Conservation (phyloP, 2,888 invertebrate genomes). For the Steinernema hermaphroditum region DNA sequence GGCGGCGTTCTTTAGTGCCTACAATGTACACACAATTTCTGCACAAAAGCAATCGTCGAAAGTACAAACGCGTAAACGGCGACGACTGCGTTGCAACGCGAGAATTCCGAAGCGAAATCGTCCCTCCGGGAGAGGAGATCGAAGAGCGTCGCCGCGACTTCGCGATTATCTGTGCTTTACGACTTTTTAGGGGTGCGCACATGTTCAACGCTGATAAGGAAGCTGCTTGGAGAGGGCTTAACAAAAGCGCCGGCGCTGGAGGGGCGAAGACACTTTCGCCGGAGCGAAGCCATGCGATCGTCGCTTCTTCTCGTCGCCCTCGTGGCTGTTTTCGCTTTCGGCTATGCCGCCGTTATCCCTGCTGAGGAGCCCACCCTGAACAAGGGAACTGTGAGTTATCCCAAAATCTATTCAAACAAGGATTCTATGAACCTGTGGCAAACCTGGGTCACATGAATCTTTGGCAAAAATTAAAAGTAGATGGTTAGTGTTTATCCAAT, state of each 20-base stretch:
- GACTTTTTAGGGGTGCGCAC: not conserved
- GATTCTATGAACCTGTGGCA: not conserved
- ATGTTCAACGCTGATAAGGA: conserved; percentile 16
- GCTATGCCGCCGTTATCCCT: conserved; percentile 19
- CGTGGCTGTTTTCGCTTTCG: not conserved
- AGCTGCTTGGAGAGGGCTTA: not conserved
- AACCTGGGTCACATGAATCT: not conserved
- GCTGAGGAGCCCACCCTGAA: conserved; percentile 24
- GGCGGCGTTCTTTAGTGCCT: too few species aligned
- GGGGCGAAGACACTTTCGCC: not conserved
- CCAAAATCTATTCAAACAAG: not conserved
- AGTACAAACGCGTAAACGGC: not conserved
- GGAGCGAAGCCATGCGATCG: not conserved
- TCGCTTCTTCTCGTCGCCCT: not conserved
- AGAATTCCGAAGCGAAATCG: not conserved
- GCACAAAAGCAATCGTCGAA: not conserved
- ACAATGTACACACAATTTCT: too few species aligned
- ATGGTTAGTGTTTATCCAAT: too few species aligned
- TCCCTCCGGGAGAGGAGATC: not conserved
- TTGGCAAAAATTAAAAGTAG: not conserved
- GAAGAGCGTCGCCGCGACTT: not conserved
- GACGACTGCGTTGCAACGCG: not conserved
- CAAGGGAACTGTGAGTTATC: conserved; percentile 14
- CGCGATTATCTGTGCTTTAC: too few species aligned
- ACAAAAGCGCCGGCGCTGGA: not conserved